Conservation (phyloP, 1,140 invertebrate genomes). For the Diuraphis noxia region DNA sequence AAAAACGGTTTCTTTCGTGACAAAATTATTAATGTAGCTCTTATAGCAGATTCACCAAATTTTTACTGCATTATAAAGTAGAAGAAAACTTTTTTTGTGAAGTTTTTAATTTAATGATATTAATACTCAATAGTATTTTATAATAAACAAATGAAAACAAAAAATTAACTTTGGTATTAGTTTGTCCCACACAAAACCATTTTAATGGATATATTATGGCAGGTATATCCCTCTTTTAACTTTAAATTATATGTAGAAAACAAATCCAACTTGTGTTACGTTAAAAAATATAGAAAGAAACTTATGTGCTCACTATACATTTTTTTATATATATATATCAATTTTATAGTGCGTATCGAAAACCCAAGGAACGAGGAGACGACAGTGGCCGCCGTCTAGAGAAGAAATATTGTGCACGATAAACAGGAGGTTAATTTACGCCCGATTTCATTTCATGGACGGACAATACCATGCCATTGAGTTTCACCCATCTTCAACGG, state of each 20-base stretch:
- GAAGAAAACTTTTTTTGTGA: too few relatives aligned
- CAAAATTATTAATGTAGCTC: too few relatives aligned
- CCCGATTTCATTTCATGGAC: slow-evolving; percentile 90
- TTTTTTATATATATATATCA: neutral
- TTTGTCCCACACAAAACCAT: too few relatives aligned
- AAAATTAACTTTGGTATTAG: too few relatives aligned
- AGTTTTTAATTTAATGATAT: too few relatives aligned
- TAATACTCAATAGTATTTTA: too few relatives aligned
- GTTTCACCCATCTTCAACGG: slow-evolving; percentile 91
- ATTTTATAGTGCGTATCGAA: slow-evolving; percentile 73
- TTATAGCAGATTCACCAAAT: too few relatives aligned
- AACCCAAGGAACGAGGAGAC: slow-evolving; percentile 80
- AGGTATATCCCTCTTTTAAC: neutral
- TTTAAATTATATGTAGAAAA: neutral
- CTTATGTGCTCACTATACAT: neutral
- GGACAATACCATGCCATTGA: slow-evolving; percentile 93
- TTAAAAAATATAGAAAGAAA: neutral
- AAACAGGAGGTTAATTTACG: slow-evolving; percentile 85
- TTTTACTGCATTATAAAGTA: too few relatives aligned
- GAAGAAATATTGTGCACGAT: slow-evolving; percentile 93
- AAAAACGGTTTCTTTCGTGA: too few relatives aligned
- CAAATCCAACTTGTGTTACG: neutral
- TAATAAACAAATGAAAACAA: too few relatives aligned
- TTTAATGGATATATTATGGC: too few relatives aligned
- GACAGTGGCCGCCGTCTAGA: slow-evolving; percentile 89